Evolutionary conservation across 1,140 invertebrate species (phyloP).

Genomic region (Drosophila sp.): DNA sequence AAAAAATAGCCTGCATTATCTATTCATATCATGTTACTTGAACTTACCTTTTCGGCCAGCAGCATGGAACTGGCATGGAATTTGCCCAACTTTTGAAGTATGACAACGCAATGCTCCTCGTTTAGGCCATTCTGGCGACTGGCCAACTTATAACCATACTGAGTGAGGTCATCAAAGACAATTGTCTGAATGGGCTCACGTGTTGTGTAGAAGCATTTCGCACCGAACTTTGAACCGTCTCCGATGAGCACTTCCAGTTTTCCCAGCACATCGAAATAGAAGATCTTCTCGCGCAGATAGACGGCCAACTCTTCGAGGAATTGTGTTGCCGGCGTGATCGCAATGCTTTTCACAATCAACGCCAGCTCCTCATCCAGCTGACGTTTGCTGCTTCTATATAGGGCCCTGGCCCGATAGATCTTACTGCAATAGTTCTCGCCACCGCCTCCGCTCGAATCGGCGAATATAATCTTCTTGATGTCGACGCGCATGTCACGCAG

Average conservation of each 20-base stretch:
- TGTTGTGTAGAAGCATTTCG: slow-evolving; percentile 77
- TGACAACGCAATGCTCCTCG: slow-evolving; percentile 77
- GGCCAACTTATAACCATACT: slow-evolving; percentile 79
- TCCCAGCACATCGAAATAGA: slow-evolving; percentile 80
- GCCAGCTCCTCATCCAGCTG: slow-evolving; percentile 76
- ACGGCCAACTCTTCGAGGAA: slow-evolving; percentile 81
- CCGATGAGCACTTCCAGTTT: slow-evolving; percentile 76
- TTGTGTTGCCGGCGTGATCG: slow-evolving; percentile 79
- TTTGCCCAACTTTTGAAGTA: slow-evolving; percentile 75
- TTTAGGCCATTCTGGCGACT: slow-evolving; percentile 75
- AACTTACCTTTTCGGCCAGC: slow-evolving; percentile 68
- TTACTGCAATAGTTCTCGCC: slow-evolving; percentile 82
- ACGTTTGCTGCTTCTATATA: slow-evolving; percentile 72
- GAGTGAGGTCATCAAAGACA: slow-evolving; percentile 82
- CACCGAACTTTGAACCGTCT: slow-evolving; percentile 73
- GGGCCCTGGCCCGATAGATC: slow-evolving; percentile 72
- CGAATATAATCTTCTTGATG: slow-evolving; percentile 78
- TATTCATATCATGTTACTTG: no score
- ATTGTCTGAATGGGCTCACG: slow-evolving; percentile 79
- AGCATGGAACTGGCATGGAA: slow-evolving; percentile 83
- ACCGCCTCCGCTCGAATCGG: slow-evolving; percentile 69
- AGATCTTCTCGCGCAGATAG: slow-evolving; percentile 78
- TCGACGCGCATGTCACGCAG: slow-evolving; percentile 73
- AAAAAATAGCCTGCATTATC: no score
- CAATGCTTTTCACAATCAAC: slow-evolving; percentile 79